Conservation (phyloP, 2,113 vertebrate species). For the Sapayoa aenigma region DNA sequence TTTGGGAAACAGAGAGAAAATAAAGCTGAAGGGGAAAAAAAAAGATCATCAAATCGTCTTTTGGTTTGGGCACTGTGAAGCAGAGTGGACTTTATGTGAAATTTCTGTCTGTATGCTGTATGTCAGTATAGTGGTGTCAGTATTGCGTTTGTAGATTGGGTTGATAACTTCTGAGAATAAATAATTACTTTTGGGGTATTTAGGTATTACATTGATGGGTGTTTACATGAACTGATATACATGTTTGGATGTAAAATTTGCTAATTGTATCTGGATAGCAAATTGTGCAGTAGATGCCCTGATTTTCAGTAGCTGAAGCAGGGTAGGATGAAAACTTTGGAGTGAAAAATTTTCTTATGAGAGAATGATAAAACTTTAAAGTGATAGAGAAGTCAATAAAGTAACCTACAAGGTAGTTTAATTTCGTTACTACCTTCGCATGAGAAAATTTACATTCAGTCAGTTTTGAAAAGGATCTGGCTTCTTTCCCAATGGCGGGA, state of each 20-base stretch:
- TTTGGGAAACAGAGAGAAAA: not conserved
- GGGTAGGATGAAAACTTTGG: not conserved
- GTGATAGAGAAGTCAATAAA: not conserved
- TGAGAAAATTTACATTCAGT: not conserved
- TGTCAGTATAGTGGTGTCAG: not conserved
- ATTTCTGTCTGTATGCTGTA: not conserved
- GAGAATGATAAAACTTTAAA: not conserved
- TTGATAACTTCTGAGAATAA: not conserved
- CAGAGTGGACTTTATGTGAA: not conserved
- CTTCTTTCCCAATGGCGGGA: not conserved
- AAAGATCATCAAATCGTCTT: accelerated
- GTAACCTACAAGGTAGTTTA: not conserved
- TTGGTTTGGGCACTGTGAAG: not conserved
- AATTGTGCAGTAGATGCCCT: not conserved
- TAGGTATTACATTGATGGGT: not conserved
- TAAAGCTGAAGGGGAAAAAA: not conserved
- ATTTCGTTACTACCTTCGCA: not conserved
- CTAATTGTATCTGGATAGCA: not conserved
- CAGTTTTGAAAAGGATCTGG: not conserved
- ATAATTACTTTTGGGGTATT: not conserved
- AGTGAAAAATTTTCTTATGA: not conserved
- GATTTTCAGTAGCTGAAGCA: not conserved
- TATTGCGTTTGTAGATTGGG: not conserved
- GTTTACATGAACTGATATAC: not conserved
- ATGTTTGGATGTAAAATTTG: not conserved